Evolutionary conservation across 2,888 invertebrate genomes (phyloP).

Genomic region (Heliconius sara): DNA sequence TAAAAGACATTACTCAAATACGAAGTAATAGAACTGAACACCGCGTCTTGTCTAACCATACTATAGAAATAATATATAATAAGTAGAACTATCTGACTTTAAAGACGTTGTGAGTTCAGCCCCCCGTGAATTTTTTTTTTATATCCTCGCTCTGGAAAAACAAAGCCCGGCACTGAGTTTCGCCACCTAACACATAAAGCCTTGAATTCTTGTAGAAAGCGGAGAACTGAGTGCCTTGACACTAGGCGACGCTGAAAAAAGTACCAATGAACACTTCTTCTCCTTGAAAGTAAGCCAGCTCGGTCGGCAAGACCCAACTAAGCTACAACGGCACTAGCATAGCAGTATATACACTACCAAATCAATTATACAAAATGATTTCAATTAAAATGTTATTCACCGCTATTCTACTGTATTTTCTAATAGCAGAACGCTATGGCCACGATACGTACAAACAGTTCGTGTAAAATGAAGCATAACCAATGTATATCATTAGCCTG

Average conservation of each 20-base stretch:
- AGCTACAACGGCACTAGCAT: not conserved
- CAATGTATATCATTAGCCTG: slow-evolving; percentile 46
- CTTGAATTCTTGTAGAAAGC: not conserved
- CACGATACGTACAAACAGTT: slow-evolving; percentile 22
- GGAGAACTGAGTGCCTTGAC: not conserved
- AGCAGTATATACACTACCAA: not conserved
- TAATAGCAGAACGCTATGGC: slow-evolving; percentile 27
- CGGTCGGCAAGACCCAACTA: not conserved
- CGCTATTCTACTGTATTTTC: slow-evolving; percentile 28
- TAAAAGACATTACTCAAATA: too few relatives aligned
- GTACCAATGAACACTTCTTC: not conserved
- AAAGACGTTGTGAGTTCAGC: too few relatives aligned
- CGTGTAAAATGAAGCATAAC: slow-evolving; percentile 45
- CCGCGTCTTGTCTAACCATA: not conserved
- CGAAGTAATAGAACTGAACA: not conserved
- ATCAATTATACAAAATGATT: not conserved
- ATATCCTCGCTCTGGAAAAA: not conserved
- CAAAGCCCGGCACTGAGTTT: not conserved
- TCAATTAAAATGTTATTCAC: slow-evolving; percentile 20
- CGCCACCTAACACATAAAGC: not conserved
- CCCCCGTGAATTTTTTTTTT: too few relatives aligned
- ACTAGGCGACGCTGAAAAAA: not conserved
- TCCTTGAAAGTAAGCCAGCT: not conserved
- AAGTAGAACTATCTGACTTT: too few relatives aligned
- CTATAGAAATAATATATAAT: too few relatives aligned